Conservation (phyloP, 2,797 vertebrate genomes). For the Limosa lapponica region DNA sequence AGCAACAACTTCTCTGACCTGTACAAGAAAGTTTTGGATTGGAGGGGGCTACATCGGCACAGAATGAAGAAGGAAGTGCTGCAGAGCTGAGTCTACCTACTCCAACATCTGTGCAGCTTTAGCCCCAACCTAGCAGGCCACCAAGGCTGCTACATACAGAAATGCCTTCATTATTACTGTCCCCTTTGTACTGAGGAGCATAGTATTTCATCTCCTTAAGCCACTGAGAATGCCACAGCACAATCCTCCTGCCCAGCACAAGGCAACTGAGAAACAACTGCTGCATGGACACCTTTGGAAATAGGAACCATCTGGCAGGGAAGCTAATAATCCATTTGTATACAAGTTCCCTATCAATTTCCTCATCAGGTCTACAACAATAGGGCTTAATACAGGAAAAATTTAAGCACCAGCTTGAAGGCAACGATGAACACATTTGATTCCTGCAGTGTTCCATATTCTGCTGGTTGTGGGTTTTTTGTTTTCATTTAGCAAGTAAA, state of each 20-base stretch:
- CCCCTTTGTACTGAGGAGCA: background rate
- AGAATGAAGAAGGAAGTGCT: rapidly evolving
- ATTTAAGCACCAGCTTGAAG: background rate
- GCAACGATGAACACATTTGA: background rate
- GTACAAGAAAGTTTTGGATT: background rate
- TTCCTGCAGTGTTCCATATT: background rate
- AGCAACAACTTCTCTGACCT: background rate
- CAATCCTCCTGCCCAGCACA: background rate
- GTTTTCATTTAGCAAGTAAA: background rate
- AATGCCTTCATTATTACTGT: background rate
- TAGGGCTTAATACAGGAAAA: background rate
- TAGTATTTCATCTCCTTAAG: background rate
- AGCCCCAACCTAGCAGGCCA: background rate
- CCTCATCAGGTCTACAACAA: background rate
- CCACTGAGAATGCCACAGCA: background rate
- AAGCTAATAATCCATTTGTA: background rate
- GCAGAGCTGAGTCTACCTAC: background rate
- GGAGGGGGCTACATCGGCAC: background rate
- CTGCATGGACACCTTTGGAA: background rate
- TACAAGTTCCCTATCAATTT: background rate
- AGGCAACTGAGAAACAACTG: background rate
- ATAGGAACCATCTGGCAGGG: background rate
- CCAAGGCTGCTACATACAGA: background rate
- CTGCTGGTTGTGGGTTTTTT: background rate
- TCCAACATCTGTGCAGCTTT: rapidly evolving